Base-by-base conservation (phyloP, 1,140 invertebrate genomes). In the Pseudobourletiella spinata region DNA sequence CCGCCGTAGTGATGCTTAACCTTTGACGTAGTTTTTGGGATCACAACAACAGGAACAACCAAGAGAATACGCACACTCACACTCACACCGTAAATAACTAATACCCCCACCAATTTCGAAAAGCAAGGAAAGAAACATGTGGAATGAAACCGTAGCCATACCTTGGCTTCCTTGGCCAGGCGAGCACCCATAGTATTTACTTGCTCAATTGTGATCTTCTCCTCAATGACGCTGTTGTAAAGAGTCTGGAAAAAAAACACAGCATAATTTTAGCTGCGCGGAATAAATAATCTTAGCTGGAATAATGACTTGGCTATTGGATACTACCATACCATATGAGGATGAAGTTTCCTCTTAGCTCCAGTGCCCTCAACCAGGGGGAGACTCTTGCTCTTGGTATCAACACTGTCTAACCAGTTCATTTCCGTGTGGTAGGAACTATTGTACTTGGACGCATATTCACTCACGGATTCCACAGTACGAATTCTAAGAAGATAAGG, bases 91-190 rank as follows among this genome's bases (percentile, higher is more conserved):
- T n/a, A n/a, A n/a, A n/a, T n/a, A n/a, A n/a, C n/a, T n/a, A n/a
- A n/a, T n/a, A n/a, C n/a, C n/a, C n/a, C n/a, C n/a, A n/a, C n/a
- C n/a, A n/a, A n/a, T n/a, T n/a, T n/a, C n/a, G n/a, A n/a, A n/a
- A n/a, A n/a, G n/a, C n/a, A n/a, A n/a, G n/a, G n/a, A n/a, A n/a
- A n/a, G n/a, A n/a, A n/a, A n/a, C n/a, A n/a, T n/a, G n/a, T n/a
- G n/a, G n/a, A n/a, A n/a, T n/a, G n/a, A n/a, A 39, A 39, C 32
- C 32, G n/a, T 26, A 52, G 22, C 4, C 74, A 84, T 89, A 98
- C 94, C 91, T 96, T 97, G 67, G 94, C 94, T 81, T 98, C 95
- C 67, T 93, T 83, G 72, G 98, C 95, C 76, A 92, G 91, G 75
- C 92, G 84, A 73, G 92, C 94, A 70, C 95, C 95, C 73, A 90